phyloP scores from a whole-genome alignment of 2,888 invertebrate species.

The Scaptomyza reducta region DNA sequence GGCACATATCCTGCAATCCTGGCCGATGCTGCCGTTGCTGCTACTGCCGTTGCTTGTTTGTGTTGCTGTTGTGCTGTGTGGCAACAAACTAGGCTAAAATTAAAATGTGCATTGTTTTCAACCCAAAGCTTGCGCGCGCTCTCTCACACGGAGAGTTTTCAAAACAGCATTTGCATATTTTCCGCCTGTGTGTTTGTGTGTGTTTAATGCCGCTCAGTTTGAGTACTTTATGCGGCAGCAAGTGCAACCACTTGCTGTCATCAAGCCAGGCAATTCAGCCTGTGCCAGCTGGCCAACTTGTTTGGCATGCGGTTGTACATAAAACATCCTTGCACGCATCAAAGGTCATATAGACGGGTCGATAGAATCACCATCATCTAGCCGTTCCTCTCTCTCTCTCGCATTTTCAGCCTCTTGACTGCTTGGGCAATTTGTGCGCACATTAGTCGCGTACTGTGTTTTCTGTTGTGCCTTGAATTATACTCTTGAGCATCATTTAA shows the following conservation, averaged over 20 bases:
- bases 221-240: conserved; percentile 52
- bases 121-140: conserved; percentile 42
- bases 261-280: conserved; percentile 19
- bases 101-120: conserved; percentile 76
- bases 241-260: conserved; percentile 48
- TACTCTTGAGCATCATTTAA: conserved; percentile 79
- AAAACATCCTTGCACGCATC: conserved; percentile 59
- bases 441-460: conserved; percentile 73
- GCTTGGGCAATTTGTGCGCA: conserved; percentile 71
- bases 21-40: conserved; percentile 21
- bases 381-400: not conserved
- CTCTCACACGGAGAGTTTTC: conserved; percentile 47
- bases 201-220: conserved; percentile 53
- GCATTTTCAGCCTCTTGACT: conserved; percentile 23
- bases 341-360: conserved; percentile 57
- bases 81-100: conserved; percentile 73
- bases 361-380: conserved; percentile 25
- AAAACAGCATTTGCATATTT: conserved; percentile 67
- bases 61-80: conserved; percentile 47
- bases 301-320: conserved; percentile 30
- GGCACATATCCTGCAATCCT: conserved; percentile 72
- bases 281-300: conserved; percentile 9
- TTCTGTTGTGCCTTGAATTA: conserved; percentile 66
- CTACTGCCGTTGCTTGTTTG: conserved; percentile 16
- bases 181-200: conserved; percentile 35